Evolutionary conservation across 2,113 vertebrate species (phyloP).

Genomic region (Perca fluviatilis): DNA sequence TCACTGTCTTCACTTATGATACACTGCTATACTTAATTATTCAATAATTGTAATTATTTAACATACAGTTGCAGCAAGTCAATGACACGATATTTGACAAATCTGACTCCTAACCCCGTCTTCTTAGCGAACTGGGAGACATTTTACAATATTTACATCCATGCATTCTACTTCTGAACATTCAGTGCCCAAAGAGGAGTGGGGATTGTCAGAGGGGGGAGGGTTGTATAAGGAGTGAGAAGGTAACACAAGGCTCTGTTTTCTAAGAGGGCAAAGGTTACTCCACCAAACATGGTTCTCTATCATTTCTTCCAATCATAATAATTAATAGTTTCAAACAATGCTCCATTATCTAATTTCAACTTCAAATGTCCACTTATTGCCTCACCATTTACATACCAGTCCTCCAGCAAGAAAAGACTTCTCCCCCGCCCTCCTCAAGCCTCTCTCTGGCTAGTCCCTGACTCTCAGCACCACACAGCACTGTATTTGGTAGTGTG

Average conservation of each 20-base stretch:
- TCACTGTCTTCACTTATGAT: background rate
- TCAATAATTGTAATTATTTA: background rate
- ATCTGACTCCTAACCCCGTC: background rate
- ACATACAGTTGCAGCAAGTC: background rate
- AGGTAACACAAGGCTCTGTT: constrained; percentile 28
- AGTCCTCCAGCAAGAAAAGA: background rate
- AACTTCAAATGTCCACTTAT: background rate
- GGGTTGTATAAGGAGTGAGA: background rate
- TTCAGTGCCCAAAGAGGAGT: constrained; percentile 45
- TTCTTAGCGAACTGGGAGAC: constrained; percentile 16
- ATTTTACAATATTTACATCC: background rate
- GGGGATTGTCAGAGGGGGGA: constrained; percentile 39
- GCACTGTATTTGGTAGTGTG: constrained; percentile 74
- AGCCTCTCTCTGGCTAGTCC: constrained; percentile 5
- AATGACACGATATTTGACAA: background rate
- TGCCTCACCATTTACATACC: background rate
- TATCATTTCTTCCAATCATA: background rate
- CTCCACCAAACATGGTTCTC: background rate
- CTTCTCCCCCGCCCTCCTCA: background rate
- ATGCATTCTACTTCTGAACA: constrained; percentile 44
- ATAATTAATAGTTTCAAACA: background rate
- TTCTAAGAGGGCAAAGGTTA: constrained; percentile 40
- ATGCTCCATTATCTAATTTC: background rate
- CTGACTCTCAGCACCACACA: constrained; percentile 44
- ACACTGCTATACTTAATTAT: background rate